Evolutionary conservation across 2,113 vertebrate genomes (phyloP), one percentile per base, ranked within the genome.

Genomic region (Leucopternis melanops): DNA sequence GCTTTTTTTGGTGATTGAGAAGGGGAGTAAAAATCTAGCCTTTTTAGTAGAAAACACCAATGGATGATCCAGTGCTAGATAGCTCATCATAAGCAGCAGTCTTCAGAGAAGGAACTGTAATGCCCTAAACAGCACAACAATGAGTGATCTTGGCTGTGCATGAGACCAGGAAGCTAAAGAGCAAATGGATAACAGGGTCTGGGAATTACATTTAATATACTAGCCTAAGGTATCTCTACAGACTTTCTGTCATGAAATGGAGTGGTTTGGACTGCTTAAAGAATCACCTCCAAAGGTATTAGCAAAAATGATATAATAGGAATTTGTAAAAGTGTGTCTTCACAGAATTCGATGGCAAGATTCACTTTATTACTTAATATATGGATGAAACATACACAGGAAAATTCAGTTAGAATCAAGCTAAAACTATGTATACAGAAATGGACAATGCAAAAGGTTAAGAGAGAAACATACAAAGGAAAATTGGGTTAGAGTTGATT

Each of bases 171-270:
- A 93, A 81, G 65, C 80, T 83, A 91, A 95, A 90, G 58, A 91
- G 59, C 38, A 97, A 97, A 96, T 55, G 95, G 88, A 62, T 70
- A 62, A 88, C 50, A 97, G 31, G 80, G 55, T 66, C 86, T 92
- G 38, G 63, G 94, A 97, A 95, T 92, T 89, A 65, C 52, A 84
- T 87, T 80, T 88, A 92, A 89, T 77, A 27, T 75, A 82, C 81
- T n/a, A 58, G 13, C 27, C 59, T 94, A 73, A 87, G 63, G 63
- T 50, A 72, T 70, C 75, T 93, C 83, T 91, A 83, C 84, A 80
- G 88, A 88, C 47, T 92, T 81, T 81, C 86, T 86, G 50, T 52
- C 26, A 27, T 1, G 15, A 52, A 52, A 52, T 52, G 50, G 50
- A 52, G 26, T 27, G 15, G 50, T 27, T 27, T 52, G 26, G 5